These are phyloP conservation scores for Echinometra lucunter DNA, from an alignment of 53 echinoderm and acorn worm species.

Conservation along the genomic window DNA sequence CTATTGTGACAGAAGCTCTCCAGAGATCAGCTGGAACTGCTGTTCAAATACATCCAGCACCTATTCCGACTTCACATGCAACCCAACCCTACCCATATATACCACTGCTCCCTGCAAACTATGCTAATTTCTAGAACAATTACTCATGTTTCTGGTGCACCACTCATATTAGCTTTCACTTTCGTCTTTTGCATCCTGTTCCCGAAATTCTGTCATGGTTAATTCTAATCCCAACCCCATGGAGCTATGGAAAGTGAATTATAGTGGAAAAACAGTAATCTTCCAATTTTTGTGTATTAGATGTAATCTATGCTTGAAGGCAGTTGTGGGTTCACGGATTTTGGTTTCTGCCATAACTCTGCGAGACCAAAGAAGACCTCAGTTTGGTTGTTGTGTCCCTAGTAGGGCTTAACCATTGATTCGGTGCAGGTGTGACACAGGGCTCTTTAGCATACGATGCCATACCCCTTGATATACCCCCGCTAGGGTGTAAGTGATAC, in stretches of 20 bases:
- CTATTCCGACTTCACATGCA: constrained; percentile 7
- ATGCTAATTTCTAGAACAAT: constrained; percentile 56
- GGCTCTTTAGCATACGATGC: constrained; percentile 15
- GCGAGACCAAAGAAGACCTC: neutral
- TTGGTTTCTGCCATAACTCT: neutral
- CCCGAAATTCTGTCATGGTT: neutral
- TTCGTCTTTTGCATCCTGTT: neutral
- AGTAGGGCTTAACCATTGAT: constrained; percentile 50
- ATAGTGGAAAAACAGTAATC: neutral
- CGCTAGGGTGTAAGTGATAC: neutral
- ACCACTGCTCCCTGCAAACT: constrained; percentile 25
- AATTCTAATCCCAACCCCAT: constrained; percentile 18
- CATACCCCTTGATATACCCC: neutral
- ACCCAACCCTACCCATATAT: constrained; percentile 28
- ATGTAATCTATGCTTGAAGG: constrained; percentile 15
- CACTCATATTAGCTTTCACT: constrained; percentile 17
- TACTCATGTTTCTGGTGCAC: constrained; percentile 39
- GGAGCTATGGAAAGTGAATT: neutral
- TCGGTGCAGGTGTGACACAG: constrained; percentile 50
- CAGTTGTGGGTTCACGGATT: constrained; percentile 6
- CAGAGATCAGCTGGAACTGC: constrained; percentile 43
- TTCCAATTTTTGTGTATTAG: constrained; percentile 21
- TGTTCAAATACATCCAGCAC: constrained; percentile 41
- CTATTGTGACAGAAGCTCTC: neutral
- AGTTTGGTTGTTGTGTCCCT: neutral